Evolutionary conservation across 53 echinoderm and acorn worm species (phyloP).

Genomic region (Glandiceps talaboti): DNA sequence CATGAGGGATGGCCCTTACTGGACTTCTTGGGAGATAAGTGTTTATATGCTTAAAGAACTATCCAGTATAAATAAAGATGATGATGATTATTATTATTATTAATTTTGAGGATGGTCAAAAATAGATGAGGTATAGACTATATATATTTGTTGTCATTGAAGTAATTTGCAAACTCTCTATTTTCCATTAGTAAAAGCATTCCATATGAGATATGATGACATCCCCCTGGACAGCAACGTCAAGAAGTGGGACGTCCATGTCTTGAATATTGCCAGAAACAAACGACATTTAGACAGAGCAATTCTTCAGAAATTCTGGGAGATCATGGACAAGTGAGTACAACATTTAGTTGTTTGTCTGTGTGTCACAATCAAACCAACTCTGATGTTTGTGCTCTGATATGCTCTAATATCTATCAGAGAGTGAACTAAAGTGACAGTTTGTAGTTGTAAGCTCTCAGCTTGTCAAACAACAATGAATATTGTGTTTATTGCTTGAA

Average conservation of each 20-base stretch:
- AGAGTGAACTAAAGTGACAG: neutral
- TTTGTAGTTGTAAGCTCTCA: neutral
- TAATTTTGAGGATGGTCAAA: no score
- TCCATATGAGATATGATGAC: slow-evolving; percentile 83
- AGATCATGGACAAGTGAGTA: slow-evolving; percentile 79
- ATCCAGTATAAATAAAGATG: no score
- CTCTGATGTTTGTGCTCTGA: no score
- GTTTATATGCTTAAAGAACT: no score
- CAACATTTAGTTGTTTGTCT: neutral
- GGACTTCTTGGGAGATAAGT: no score
- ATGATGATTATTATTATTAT: no score
- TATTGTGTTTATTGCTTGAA: no score
- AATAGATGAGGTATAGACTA: no score
- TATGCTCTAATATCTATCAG: neutral
- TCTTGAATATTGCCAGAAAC: slow-evolving; percentile 58
- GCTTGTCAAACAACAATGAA: no score
- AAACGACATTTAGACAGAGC: slow-evolving; percentile 93
- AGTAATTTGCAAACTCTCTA: neutral
- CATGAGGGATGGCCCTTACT: no score
- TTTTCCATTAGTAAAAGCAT: slow-evolving; percentile 64
- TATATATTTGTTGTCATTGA: neutral
- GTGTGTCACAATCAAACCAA: neutral
- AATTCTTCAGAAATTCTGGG: slow-evolving; percentile 84
- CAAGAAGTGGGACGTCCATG: slow-evolving; percentile 77
- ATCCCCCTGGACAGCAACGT: slow-evolving; percentile 78